Evolutionary conservation across 2,888 invertebrate genomes (phyloP).

Genomic region (Melanchra persicariae): DNA sequence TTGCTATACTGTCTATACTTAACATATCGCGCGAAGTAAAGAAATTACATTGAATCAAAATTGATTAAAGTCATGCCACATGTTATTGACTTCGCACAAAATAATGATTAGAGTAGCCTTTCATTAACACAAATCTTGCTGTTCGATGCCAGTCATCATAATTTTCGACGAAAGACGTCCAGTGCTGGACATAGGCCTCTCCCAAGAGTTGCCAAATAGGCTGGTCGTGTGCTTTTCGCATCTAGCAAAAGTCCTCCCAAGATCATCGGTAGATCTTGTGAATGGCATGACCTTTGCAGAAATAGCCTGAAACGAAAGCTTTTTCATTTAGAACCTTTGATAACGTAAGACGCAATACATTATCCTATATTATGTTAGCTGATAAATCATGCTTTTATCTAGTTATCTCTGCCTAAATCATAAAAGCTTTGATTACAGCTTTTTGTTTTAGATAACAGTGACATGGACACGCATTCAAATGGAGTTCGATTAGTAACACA

Average conservation of each 20-base stretch:
- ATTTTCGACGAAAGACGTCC: too few species aligned
- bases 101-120: too few species aligned
- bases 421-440: constrained; percentile 61
- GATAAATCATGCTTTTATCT: constrained; percentile 36
- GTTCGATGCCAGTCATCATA: too few species aligned
- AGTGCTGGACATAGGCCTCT: too few species aligned
- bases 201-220: too few species aligned
- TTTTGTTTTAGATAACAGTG: constrained; percentile 48
- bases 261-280: too few species aligned
- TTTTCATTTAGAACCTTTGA: background rate
- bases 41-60: too few species aligned
- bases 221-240: too few species aligned
- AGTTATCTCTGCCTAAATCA: constrained; percentile 28
- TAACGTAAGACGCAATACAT: background rate
- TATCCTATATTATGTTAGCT: constrained; percentile 21
- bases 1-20: background rate
- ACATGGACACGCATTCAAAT: constrained; percentile 16
- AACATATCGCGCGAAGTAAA: background rate
- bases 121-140: too few species aligned
- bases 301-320: background rate
- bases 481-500: constrained; percentile 5
- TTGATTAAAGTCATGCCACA: too few species aligned
- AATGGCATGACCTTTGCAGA: background rate
- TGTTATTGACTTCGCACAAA: too few species aligned
- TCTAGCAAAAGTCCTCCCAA: too few species aligned